Evolutionary conservation across 2,888 invertebrate genomes (phyloP).

Genomic region (Drosophila flavopinicola): DNA sequence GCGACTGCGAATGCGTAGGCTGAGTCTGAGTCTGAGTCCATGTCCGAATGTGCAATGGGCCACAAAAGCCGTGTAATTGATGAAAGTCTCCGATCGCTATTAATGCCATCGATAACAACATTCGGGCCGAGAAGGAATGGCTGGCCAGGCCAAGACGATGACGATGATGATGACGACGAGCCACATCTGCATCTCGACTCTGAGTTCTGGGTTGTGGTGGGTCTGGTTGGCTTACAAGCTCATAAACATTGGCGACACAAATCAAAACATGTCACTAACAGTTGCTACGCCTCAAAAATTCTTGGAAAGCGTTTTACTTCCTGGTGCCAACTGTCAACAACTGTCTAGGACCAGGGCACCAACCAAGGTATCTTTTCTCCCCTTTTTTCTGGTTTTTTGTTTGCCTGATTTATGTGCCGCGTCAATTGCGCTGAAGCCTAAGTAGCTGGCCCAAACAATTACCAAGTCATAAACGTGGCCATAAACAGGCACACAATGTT

Average conservation of each 20-base stretch:
- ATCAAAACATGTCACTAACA: slow-evolving; percentile 79
- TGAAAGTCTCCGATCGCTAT: slow-evolving; percentile 79
- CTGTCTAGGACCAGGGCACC: slow-evolving; percentile 24
- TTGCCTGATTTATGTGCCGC: slow-evolving; percentile 65
- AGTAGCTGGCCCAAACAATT: slow-evolving; percentile 60
- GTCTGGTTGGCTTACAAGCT: slow-evolving; percentile 57
- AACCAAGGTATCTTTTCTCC: slow-evolving; percentile 5
- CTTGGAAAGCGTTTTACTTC: slow-evolving; percentile 73
- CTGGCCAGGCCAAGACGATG: too few species aligned
- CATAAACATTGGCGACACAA: slow-evolving; percentile 78
- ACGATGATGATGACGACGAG: slow-evolving; percentile 9
- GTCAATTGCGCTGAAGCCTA: slow-evolving; percentile 58
- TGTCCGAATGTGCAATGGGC: slow-evolving; percentile 29
- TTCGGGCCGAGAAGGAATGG: slow-evolving; percentile 31
- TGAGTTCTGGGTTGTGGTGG: slow-evolving; percentile 16
- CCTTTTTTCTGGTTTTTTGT: too few species aligned
- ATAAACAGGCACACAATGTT: slow-evolving; percentile 41
- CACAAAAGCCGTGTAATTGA: slow-evolving; percentile 68
- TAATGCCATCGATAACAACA: slow-evolving; percentile 78
- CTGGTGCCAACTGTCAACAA: slow-evolving; percentile 67
- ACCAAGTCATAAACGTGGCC: slow-evolving; percentile 54
- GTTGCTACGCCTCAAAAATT: slow-evolving; percentile 78
- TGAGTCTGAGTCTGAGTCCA: slow-evolving; percentile 44
- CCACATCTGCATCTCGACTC: slow-evolving; percentile 42
- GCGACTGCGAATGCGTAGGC: slow-evolving; percentile 75